A percentile compares a stretch with the other conserved stretches of the same genome.
Evolutionary conservation across 2,113 vertebrate species (phyloP).

Genomic region (Leuciscus idus): DNA sequence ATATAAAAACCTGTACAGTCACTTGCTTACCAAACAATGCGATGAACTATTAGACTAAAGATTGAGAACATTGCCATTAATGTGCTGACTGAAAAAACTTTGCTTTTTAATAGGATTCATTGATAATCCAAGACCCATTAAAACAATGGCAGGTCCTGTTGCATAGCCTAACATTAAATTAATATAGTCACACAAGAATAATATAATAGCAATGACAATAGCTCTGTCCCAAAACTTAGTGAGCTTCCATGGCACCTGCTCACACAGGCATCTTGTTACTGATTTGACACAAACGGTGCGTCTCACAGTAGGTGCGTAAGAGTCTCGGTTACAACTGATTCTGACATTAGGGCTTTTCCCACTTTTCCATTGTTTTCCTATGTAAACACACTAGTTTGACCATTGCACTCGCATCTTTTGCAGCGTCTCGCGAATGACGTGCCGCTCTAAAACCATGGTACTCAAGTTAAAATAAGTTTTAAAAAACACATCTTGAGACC

Average conservation of each 20-base stretch:
- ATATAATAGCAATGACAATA: background rate
- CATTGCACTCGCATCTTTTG: too few relatives aligned
- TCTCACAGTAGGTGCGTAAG: background rate
- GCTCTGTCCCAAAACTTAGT: conserved; percentile 10
- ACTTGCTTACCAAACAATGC: conserved; percentile 70
- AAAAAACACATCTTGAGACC: too few relatives aligned
- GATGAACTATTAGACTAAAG: conserved; percentile 63
- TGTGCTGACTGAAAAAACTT: conserved; percentile 60
- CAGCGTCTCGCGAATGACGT: too few relatives aligned
- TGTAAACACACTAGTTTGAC: too few relatives aligned
- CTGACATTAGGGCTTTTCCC: background rate
- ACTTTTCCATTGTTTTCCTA: too few relatives aligned
- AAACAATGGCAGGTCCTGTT: conserved; percentile 18
- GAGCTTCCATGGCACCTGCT: background rate
- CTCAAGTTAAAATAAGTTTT: too few relatives aligned
- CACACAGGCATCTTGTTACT: background rate
- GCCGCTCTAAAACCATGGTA: too few relatives aligned
- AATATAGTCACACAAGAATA: background rate
- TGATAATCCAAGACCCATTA: conserved; percentile 24
- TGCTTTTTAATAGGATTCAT: background rate
- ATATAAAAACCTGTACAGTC: conserved; percentile 71
- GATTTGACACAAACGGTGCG: background rate
- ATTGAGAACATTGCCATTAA: conserved; percentile 64
- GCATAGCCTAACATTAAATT: background rate
- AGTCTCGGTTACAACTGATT: background rate